A percentile compares a stretch with the other conserved stretches of the same genome.
phyloP scores from a whole-genome alignment of 2,797 vertebrate genomes.

The Arctocebus calabarensis region DNA sequence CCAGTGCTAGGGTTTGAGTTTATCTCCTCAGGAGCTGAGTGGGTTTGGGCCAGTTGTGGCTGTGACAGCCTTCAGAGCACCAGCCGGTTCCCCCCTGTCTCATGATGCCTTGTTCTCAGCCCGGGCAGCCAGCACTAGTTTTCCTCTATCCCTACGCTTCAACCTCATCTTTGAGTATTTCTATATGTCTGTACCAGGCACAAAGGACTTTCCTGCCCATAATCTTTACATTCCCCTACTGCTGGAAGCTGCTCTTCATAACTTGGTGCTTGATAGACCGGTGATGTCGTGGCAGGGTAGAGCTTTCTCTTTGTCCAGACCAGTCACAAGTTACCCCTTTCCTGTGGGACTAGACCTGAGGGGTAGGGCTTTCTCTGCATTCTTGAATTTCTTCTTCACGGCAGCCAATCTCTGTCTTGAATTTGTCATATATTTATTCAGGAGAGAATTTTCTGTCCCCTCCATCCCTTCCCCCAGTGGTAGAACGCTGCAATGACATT shows the following conservation, averaged over 20 bases:
- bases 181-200: not conserved
- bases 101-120: not conserved
- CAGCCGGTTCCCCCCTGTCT: not conserved
- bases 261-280: not conserved
- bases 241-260: not conserved
- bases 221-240: not conserved
- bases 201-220: not conserved
- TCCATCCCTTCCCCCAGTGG: fast-evolving
- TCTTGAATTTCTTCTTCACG: not conserved
- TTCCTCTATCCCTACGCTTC: not conserved
- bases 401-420: not conserved
- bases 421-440: not conserved
- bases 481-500: not conserved
- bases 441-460: not conserved
- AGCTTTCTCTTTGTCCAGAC: not conserved
- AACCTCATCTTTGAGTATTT: not conserved
- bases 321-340: not conserved
- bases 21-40: not conserved
- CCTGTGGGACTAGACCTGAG: not conserved
- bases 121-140: not conserved
- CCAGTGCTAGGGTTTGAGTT: not conserved
- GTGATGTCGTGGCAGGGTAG: not conserved
- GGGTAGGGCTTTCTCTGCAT: not conserved
- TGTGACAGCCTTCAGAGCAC: not conserved
- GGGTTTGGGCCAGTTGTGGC: not conserved